Evolutionary conservation across 2,113 vertebrate genomes (phyloP).

Genomic region (Proterorhinus semilunaris): DNA sequence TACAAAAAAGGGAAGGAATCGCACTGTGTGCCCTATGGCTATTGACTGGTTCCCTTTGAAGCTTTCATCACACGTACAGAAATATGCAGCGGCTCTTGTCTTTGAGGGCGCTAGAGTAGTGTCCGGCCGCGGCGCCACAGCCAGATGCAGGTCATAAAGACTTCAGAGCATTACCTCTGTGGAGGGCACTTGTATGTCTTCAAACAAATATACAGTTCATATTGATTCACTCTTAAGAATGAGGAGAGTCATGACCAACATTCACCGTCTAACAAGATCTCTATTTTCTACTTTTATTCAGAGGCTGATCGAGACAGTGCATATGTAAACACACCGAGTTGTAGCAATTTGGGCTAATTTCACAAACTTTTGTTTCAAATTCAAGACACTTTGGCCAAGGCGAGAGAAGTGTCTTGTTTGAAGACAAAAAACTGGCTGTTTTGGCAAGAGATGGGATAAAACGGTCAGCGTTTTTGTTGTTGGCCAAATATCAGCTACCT

Average conservation of each 20-base stretch:
- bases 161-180: conserved; percentile 21
- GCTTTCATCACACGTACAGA: not conserved
- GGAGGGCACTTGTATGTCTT: conserved; percentile 10
- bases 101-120: not conserved
- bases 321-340: too few relatives aligned
- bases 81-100: not conserved
- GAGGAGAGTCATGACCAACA: conserved; percentile 29
- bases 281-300: too few relatives aligned
- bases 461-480: too few relatives aligned
- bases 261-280: conserved; percentile 13
- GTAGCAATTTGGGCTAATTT: too few relatives aligned
- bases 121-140: conserved; percentile 11
- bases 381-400: too few relatives aligned
- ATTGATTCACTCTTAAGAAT: not conserved
- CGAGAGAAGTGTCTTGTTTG: too few relatives aligned
- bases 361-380: too few relatives aligned
- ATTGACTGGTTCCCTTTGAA: not conserved
- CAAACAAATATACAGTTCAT: not conserved
- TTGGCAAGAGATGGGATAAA: too few relatives aligned
- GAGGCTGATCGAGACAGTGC: too few relatives aligned
- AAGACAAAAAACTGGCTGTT: too few relatives aligned
- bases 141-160: conserved; percentile 48
- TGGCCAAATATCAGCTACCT: too few relatives aligned
- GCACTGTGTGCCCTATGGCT: not conserved
- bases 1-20: not conserved